These are phyloP conservation scores for Pogonocichla stellata DNA, from an alignment of 2,113 vertebrate genomes.

Conservation along the genomic window DNA sequence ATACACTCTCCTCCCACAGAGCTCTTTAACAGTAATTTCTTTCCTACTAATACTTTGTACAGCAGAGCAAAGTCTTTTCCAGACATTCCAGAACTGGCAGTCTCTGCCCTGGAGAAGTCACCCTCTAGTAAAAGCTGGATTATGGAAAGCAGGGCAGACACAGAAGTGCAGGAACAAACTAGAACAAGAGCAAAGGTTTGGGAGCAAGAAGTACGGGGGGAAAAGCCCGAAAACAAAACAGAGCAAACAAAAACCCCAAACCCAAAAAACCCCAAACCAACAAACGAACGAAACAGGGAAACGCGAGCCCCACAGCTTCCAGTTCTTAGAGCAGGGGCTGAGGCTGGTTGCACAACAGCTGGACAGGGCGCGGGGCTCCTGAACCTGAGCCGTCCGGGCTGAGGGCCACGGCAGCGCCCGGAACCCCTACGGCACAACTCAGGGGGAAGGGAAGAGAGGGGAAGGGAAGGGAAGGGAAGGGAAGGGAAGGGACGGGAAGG, in stretches of 20 bases:
- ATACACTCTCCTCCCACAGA: background rate
- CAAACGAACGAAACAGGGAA: background rate
- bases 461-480: background rate
- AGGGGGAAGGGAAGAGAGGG: background rate
- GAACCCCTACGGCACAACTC: background rate
- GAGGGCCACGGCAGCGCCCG: background rate
- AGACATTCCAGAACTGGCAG: background rate
- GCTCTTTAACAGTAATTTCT: background rate
- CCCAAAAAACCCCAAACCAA: background rate
- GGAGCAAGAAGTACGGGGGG: background rate
- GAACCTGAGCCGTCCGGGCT: rapidly evolving
- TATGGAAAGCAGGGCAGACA: background rate
- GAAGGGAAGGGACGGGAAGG: too few species aligned
- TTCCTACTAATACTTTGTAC: background rate
- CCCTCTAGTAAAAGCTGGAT: background rate
- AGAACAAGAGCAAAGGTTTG: background rate
- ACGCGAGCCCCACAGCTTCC: background rate
- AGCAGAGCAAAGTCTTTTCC: background rate
- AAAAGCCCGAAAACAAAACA: background rate
- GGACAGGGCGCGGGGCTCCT: background rate
- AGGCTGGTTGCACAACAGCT: background rate
- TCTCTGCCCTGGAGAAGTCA: background rate
- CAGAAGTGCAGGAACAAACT: background rate
- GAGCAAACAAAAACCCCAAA: background rate
- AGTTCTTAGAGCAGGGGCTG: background rate